Percentiles rank a stretch among this genome's conserved stretches.
phyloP scores from a whole-genome alignment of 2,797 vertebrate species.

The Notolepis coatsorum region DNA sequence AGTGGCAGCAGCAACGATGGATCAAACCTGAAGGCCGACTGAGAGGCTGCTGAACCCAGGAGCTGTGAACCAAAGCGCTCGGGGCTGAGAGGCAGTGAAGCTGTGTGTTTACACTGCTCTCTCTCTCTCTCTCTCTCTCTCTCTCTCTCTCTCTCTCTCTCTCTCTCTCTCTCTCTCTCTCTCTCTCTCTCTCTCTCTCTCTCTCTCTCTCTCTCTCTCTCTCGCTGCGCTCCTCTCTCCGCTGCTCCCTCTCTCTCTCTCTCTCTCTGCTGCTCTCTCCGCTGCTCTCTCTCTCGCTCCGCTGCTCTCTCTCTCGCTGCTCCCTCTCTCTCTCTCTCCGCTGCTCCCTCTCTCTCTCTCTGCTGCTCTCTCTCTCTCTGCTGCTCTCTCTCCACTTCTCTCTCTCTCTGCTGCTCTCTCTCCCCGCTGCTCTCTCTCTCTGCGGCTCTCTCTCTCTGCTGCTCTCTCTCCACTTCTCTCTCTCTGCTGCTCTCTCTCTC shows the following conservation, averaged over 20 bases:
- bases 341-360: neutral
- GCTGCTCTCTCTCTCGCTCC: conserved; percentile 46
- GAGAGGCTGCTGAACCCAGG: too few relatives aligned
- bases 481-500: conserved; percentile 42
- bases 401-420: too few relatives aligned
- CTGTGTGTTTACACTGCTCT: neutral
- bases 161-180: neutral
- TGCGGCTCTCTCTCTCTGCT: conserved; percentile 40
- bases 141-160: too few relatives aligned
- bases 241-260: conserved; percentile 41
- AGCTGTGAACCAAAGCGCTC: too few relatives aligned
- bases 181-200: too few relatives aligned
- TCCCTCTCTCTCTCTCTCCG: too few relatives aligned
- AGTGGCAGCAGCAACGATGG: conserved; percentile 5
- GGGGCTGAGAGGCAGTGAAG: neutral
- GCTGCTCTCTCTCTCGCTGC: neutral
- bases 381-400: too few relatives aligned
- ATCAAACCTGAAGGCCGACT: too few relatives aligned
- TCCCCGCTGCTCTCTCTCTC: conserved; percentile 42
- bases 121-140: neutral
- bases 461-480: neutral
- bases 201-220: too few relatives aligned
- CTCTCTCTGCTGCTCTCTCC: too few relatives aligned
- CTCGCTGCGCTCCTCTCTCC: too few relatives aligned
- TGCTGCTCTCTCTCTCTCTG: too few relatives aligned